Evolutionary conservation across 2,113 vertebrate species (phyloP).

Genomic region (Theristicus caerulescens): DNA sequence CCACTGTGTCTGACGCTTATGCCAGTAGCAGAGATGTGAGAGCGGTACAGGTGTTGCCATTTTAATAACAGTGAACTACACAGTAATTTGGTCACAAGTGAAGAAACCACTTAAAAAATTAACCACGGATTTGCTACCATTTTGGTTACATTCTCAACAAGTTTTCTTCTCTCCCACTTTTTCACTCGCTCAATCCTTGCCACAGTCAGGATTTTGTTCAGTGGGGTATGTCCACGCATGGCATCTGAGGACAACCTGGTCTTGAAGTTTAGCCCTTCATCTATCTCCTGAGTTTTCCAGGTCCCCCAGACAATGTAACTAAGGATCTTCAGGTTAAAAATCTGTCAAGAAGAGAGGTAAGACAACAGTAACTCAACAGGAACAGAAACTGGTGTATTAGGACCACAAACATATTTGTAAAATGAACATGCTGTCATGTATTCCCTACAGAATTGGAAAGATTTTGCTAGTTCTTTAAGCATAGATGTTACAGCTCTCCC

Average conservation of each 20-base stretch:
- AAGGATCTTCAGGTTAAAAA: background rate
- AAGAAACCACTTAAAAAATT: background rate
- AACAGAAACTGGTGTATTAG: background rate
- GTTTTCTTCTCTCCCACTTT: background rate
- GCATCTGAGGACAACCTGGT: background rate
- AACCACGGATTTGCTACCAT: background rate
- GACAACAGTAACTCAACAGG: background rate
- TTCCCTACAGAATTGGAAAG: background rate
- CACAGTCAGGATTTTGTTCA: background rate
- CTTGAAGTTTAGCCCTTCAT: background rate
- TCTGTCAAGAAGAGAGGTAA: background rate
- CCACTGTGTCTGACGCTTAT: background rate
- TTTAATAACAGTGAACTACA: background rate
- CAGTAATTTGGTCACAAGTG: background rate
- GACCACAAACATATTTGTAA: background rate
- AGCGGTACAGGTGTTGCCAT: background rate
- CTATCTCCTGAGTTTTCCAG: background rate
- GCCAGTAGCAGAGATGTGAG: background rate
- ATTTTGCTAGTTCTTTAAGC: background rate
- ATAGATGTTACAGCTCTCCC: background rate
- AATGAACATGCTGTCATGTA: background rate
- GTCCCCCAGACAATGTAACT: background rate
- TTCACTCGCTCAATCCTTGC: background rate
- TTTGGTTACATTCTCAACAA: background rate
- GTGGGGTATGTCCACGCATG: fast-evolving